A percentile compares a stretch with the other conserved stretches of the same genome.
Conservation (phyloP, 2,797 vertebrate genomes). For the Aphelocoma californica region DNA sequence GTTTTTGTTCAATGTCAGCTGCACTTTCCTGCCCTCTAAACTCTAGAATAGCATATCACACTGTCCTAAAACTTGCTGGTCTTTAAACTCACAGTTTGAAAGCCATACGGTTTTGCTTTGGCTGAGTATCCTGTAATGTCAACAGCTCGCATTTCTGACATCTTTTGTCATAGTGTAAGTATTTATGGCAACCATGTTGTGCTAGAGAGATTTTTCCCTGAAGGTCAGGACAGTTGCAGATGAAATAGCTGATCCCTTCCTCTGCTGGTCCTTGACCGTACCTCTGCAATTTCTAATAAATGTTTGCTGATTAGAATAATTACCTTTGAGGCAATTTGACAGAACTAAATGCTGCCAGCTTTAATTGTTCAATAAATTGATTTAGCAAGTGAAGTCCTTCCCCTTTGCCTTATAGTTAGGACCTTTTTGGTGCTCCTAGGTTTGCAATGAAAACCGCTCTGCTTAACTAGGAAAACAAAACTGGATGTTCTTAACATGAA, state of each 20-base stretch:
- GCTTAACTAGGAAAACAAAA: neutral
- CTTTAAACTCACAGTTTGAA: neutral
- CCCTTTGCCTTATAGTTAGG: neutral
- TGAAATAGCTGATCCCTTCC: neutral
- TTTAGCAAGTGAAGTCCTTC: neutral
- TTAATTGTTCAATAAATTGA: neutral
- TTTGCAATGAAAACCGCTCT: neutral
- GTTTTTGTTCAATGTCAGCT: neutral
- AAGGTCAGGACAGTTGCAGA: conserved; percentile 30
- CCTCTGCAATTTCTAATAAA: neutral
- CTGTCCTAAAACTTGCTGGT: neutral
- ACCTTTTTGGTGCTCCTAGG: neutral
- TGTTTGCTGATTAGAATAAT: neutral
- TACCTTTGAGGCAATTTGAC: neutral
- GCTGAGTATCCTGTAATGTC: neutral
- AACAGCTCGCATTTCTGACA: conserved; percentile 26
- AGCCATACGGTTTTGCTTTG: neutral
- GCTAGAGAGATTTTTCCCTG: neutral
- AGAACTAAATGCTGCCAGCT: neutral
- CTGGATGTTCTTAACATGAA: neutral
- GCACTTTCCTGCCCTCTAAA: neutral
- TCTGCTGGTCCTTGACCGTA: neutral
- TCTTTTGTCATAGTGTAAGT: conserved; percentile 27
- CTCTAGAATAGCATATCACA: neutral
- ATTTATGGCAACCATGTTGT: conserved; percentile 15